Conservation (phyloP, 1,140 invertebrate genomes). For the Metaphire vulgaris region DNA sequence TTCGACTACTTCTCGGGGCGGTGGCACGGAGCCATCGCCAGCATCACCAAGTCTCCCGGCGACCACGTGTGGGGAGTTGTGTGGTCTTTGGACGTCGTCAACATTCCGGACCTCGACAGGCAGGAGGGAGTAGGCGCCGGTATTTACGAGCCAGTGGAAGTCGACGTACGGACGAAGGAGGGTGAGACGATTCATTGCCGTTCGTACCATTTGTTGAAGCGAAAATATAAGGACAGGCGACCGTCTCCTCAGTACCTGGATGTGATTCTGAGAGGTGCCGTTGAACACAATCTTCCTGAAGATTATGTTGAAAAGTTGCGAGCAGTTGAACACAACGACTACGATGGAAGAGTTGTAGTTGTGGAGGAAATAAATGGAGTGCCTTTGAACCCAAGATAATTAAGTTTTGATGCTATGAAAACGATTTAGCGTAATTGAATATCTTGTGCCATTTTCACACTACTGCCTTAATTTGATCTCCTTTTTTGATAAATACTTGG, state of each 20-base stretch:
- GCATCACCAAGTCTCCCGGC: slow-evolving; percentile 61
- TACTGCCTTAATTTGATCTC: too few species aligned
- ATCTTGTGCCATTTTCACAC: too few species aligned
- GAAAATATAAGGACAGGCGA: slow-evolving; percentile 56
- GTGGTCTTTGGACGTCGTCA: slow-evolving; percentile 64
- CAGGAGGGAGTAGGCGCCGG: slow-evolving; percentile 64
- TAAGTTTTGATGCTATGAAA: neutral
- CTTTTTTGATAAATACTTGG: too few species aligned
- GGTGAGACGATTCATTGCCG: slow-evolving; percentile 58
- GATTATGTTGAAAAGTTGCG: slow-evolving; percentile 62
- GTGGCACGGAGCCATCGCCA: slow-evolving; percentile 70
- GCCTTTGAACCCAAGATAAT: neutral
- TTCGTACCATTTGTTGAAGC: slow-evolving; percentile 61
- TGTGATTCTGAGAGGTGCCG: slow-evolving; percentile 61
- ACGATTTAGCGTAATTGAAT: too few species aligned
- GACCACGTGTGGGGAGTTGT: slow-evolving; percentile 68
- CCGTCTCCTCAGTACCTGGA: slow-evolving; percentile 66
- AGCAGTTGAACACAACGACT: slow-evolving; percentile 63
- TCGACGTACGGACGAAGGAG: slow-evolving; percentile 36
- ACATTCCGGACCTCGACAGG: slow-evolving; percentile 62
- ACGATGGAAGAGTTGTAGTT: slow-evolving; percentile 53
- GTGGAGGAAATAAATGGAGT: slow-evolving; percentile 6
- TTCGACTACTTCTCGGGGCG: slow-evolving; percentile 33
- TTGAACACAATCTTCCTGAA: slow-evolving; percentile 62
- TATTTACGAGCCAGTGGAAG: slow-evolving; percentile 59